Percentiles rank a stretch among this genome's conserved stretches.
These are phyloP conservation scores for Eufriesea mexicana DNA, from an alignment of 1,140 invertebrate species.

Conservation along the genomic window DNA sequence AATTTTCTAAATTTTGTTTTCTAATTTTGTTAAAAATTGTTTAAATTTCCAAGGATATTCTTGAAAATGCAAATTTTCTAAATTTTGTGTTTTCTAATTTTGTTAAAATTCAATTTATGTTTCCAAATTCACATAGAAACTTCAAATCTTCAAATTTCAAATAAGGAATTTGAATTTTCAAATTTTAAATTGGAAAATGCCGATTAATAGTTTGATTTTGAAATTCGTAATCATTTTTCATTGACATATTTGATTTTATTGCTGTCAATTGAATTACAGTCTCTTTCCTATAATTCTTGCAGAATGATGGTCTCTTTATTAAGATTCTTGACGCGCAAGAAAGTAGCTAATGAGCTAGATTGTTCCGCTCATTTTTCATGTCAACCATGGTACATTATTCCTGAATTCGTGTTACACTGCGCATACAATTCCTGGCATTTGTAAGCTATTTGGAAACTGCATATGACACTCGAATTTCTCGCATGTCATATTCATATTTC, in stretches of 20 bases:
- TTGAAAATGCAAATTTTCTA: not conserved
- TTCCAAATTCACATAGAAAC: too few relatives aligned
- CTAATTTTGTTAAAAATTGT: too few relatives aligned
- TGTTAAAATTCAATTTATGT: too few relatives aligned
- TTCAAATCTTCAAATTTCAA: too few relatives aligned
- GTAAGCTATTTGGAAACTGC: constrained; percentile 3
- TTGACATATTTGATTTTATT: too few relatives aligned
- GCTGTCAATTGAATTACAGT: too few relatives aligned
- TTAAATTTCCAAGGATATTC: not conserved
- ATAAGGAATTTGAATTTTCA: too few relatives aligned
- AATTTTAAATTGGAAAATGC: too few relatives aligned
- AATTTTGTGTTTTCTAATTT: too few relatives aligned
- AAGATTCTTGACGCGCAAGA: not conserved
- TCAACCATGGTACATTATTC: constrained; percentile 6
- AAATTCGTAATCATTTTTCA: too few relatives aligned
- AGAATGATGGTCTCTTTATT: not conserved
- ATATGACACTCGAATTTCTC: constrained; percentile 17
- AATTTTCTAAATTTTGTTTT: not conserved
- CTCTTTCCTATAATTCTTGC: too few relatives aligned
- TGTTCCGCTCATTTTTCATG: constrained; percentile 2
- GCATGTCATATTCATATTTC: constrained; percentile 30
- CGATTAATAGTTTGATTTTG: too few relatives aligned
- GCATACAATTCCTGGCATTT: constrained; percentile 28
- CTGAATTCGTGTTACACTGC: constrained; percentile 6
- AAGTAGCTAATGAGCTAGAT: not conserved